Base-by-base conservation (phyloP, 2,797 vertebrate genomes). In the Enteromius viviparus region DNA sequence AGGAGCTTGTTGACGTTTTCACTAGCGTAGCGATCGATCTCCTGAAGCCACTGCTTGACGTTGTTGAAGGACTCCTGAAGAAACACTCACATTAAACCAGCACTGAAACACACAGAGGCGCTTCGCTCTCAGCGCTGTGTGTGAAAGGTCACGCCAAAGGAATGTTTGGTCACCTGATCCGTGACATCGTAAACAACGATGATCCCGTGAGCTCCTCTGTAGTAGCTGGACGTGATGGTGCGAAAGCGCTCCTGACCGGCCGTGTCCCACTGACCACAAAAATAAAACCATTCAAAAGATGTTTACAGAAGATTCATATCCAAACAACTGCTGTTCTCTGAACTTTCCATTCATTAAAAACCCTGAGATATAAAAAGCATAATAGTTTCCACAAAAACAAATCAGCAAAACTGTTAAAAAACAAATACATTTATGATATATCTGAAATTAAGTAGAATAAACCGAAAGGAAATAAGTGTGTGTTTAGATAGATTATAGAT, bases 181-280 rank as follows among this genome's bases (percentile, higher is more conserved):
- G 97, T 99, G 83, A 99, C 97, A 84, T 99, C 97, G 85, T 99
- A 99, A 74, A 99, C 98, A 37, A 99, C 97, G 80, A 98, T 99
- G 92, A 99, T 99, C 91, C 98, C 97, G 71, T 99, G 97, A 49
- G 97, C 98, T 81, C 98, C 97, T 95, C 98, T 95, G 95, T 99
- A 99, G 93, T 99, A 99, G 91, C 97, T 99, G 93, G 98, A 99
- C 10, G 71, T 74, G 71, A 74, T 74, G 29, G 71, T 74, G 49
- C 71, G 71, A 12, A 74, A 74, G 0, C 4, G 94, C 90, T 99
- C 98, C 93, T 99, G 98, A 3, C 98, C 98, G 0, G 98, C 98
- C 1, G 97, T 99, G 93, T 99, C 98, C 98, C 97, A 99, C 98
- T 99, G 91, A 85, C 37, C 15, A 84, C 9, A 32, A 34, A 29